phyloP scores from a whole-genome alignment of 2,888 invertebrate species.

The Acronicta alni region DNA sequence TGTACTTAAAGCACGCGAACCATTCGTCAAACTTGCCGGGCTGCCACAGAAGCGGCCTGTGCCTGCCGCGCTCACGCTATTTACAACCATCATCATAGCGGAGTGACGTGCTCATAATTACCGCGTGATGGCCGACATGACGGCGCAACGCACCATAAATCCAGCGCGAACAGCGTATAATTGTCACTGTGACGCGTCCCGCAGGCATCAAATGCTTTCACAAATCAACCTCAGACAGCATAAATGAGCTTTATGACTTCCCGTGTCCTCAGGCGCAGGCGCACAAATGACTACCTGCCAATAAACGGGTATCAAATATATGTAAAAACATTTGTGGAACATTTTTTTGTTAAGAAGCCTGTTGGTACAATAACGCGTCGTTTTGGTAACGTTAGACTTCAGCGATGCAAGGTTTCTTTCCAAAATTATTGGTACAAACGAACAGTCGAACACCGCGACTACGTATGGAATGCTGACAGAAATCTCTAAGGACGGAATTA shows the following conservation, averaged over 20 bases:
- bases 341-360: constrained; percentile 1
- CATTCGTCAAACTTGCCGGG: background rate
- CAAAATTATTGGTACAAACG: constrained; percentile 23
- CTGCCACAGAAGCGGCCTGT: background rate
- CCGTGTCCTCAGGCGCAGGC: constrained; percentile 15
- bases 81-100: constrained; percentile 26
- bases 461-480: constrained; percentile 14
- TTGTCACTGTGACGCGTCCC: constrained; percentile 40
- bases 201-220: constrained; percentile 46
- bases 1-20: background rate
- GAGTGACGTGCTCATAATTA: constrained; percentile 29
- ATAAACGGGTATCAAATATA: background rate
- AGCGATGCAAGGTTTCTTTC: constrained; percentile 16
- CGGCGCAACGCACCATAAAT: constrained; percentile 25
- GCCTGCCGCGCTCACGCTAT: constrained; percentile 4
- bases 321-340: background rate
- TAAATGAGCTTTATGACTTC: constrained; percentile 28
- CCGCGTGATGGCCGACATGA: constrained; percentile 35
- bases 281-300: background rate
- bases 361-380: background rate
- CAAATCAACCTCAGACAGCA: constrained; percentile 42
- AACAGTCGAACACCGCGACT: constrained; percentile 22
- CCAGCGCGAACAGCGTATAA: constrained; percentile 12
- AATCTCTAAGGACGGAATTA: background rate
- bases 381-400: background rate